Conservation (phyloP, 2,888 invertebrate species). For the Ethmia dodecea region DNA sequence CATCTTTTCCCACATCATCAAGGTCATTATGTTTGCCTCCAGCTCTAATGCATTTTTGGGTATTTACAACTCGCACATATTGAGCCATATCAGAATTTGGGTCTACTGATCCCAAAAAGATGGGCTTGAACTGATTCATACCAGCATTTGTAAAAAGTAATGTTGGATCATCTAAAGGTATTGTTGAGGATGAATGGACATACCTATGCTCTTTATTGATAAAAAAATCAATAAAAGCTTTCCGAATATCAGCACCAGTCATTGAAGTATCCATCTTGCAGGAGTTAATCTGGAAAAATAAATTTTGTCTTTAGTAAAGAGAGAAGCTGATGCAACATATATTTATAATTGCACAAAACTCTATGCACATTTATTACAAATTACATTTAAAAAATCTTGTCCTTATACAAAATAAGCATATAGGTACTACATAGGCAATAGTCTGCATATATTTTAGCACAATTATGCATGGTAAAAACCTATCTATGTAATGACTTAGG, state of each 20-base stretch:
- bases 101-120: constrained; percentile 97
- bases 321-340: no score
- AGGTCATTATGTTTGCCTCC: constrained; percentile 99
- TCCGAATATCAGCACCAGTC: constrained; percentile 88
- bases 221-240: constrained; percentile 93
- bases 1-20: constrained; percentile 99
- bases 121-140: constrained; percentile 99
- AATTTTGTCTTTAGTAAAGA: background rate
- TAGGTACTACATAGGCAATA: no score
- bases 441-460: no score
- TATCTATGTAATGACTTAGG: no score
- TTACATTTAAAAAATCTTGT: no score
- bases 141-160: constrained; percentile 98
- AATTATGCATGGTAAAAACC: no score
- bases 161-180: constrained; percentile 98
- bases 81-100: constrained; percentile 97
- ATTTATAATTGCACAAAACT: no score
- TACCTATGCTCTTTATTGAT: constrained; percentile 91
- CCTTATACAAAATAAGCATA: no score
- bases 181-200: constrained; percentile 97
- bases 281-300: background rate
- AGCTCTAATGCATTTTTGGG: constrained; percentile 99
- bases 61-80: constrained; percentile 92
- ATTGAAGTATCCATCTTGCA: constrained; percentile 73
- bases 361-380: no score